phyloP scores from a whole-genome alignment of 2,113 vertebrate genomes.

The Gorsachius goisagi region DNA sequence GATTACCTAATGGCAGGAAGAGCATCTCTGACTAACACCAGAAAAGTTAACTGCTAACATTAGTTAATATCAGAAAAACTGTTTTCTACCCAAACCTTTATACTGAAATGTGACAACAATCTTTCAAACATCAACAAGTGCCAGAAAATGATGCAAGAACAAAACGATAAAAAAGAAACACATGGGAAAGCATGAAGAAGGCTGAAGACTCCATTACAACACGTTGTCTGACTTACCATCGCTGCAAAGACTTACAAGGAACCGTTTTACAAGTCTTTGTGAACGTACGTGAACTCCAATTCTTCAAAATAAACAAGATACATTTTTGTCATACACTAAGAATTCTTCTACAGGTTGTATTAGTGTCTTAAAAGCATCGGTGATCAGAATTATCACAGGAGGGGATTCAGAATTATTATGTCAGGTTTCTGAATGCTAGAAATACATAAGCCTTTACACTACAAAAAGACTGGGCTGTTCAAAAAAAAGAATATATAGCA shows the following conservation, averaged over 20 bases:
- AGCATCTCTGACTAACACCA: not conserved
- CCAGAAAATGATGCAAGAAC: not conserved
- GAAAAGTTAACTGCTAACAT: not conserved
- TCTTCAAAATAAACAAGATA: not conserved
- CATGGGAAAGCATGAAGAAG: not conserved
- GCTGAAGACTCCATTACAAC: not conserved
- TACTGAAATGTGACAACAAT: not conserved
- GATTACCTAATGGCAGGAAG: not conserved
- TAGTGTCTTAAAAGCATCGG: not conserved
- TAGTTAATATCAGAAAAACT: not conserved
- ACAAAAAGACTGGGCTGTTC: not conserved
- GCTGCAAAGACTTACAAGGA: not conserved
- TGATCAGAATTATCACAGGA: not conserved
- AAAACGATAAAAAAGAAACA: not conserved
- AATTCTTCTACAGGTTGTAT: not conserved
- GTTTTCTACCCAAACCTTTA: not conserved
- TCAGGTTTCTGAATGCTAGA: not conserved
- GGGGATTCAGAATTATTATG: not conserved
- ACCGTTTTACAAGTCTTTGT: not conserved
- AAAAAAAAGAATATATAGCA: not conserved
- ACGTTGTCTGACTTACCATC: not conserved
- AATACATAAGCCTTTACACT: not conserved
- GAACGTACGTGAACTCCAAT: not conserved
- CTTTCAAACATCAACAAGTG: not conserved
- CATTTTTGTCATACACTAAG: not conserved